phyloP scores from a whole-genome alignment of 2,888 invertebrate genomes.

The Oegoconia quadripuncta region DNA sequence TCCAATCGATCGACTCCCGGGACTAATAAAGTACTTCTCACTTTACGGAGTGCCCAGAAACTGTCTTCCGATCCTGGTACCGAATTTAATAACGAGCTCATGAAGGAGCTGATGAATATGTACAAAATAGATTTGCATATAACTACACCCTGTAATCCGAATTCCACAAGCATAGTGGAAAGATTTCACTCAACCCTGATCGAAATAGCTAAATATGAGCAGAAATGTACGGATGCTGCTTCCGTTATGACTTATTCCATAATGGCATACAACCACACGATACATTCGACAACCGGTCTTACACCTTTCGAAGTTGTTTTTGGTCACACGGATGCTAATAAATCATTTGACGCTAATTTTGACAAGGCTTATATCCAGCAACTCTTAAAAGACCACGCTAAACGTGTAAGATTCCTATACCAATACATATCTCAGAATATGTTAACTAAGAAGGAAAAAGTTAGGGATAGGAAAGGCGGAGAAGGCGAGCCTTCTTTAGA shows the following conservation, averaged over 20 bases:
- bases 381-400: constrained; percentile 13
- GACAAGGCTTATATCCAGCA: constrained; percentile 8
- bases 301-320: constrained; percentile 14
- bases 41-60: constrained; percentile 7
- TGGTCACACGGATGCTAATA: constrained; percentile 6
- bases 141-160: constrained; percentile 23
- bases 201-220: constrained; percentile 19
- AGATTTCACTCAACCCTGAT: constrained; percentile 18
- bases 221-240: constrained; percentile 8
- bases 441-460: constrained; percentile 3
- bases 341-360: constrained; percentile 3
- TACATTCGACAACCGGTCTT: constrained; percentile 5
- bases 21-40: constrained; percentile 19
- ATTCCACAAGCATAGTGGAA: constrained; percentile 23
- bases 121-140: constrained; percentile 24
- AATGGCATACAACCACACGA: constrained; percentile 9
- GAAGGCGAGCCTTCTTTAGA: constrained; percentile 5
- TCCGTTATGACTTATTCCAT: constrained; percentile 7
- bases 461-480: constrained; percentile 7
- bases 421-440: constrained; percentile 10
- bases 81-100: constrained; percentile 11
- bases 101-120: constrained; percentile 17
- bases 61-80: constrained; percentile 7
- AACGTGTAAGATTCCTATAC: constrained; percentile 10
- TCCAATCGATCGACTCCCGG: constrained; percentile 14